Evolutionary conservation across 1,140 invertebrate species (phyloP).

Genomic region (Fopius arisanus): DNA sequence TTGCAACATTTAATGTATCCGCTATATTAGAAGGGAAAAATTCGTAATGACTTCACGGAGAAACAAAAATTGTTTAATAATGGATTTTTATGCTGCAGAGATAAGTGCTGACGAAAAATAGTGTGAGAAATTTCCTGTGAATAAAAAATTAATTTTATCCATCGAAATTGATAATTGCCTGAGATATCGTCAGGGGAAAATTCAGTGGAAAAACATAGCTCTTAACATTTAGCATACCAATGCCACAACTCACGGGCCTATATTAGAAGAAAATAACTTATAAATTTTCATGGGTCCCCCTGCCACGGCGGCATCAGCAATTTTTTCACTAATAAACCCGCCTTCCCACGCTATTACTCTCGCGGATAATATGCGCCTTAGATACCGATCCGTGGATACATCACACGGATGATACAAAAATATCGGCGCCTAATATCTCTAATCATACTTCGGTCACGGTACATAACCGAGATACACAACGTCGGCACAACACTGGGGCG

Average conservation of each 20-base stretch:
- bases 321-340: not conserved
- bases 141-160: too few relatives aligned
- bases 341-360: slow-evolving; percentile 31
- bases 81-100: too few relatives aligned
- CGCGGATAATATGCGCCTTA: not conserved
- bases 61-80: too few relatives aligned
- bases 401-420: slow-evolving; percentile 17
- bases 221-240: not conserved
- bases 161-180: too few relatives aligned
- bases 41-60: too few relatives aligned
- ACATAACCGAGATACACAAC: slow-evolving; percentile 20
- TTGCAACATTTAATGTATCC: too few relatives aligned
- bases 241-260: not conserved
- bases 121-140: too few relatives aligned
- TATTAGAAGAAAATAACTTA: slow-evolving; percentile 2
- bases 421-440: slow-evolving; percentile 22
- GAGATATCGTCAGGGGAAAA: too few relatives aligned
- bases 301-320: too few relatives aligned
- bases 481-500: not conserved
- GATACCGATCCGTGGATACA: not conserved
- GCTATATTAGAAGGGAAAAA: too few relatives aligned
- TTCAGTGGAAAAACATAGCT: too few relatives aligned
- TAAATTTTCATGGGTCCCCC: not conserved
- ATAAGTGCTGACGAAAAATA: too few relatives aligned
- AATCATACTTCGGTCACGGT: slow-evolving; percentile 32